Conservation (phyloP, 1,140 invertebrate genomes). For the Hyles euphorbiae region DNA sequence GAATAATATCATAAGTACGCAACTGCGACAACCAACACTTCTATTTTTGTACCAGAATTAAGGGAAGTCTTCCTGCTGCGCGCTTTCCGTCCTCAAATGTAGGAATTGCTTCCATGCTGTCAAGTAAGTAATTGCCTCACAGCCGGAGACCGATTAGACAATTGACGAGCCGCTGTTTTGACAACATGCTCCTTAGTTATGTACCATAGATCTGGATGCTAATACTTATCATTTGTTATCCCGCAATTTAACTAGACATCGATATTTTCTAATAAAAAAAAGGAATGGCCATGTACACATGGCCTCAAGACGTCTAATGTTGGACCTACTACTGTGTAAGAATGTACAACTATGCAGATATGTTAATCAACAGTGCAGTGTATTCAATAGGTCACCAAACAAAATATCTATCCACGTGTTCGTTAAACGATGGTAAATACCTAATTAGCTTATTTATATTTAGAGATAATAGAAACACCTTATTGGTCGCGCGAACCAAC, state of each 20-base stretch:
- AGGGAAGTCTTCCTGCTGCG: conserved; percentile 66
- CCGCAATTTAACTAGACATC: too few species aligned
- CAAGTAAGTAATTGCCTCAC: conserved; percentile 72
- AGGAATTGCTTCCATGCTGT: conserved; percentile 72
- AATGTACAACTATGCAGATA: too few species aligned
- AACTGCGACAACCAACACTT: conserved; percentile 29
- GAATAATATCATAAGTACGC: too few species aligned
- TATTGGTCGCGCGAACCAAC: conserved; percentile 5
- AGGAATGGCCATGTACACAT: too few species aligned
- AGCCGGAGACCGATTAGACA: conserved; percentile 69
- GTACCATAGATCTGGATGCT: neutral
- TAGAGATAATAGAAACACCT: neutral
- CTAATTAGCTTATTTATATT: too few species aligned
- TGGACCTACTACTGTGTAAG: too few species aligned
- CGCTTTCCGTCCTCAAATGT: conserved; percentile 69
- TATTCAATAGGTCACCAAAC: neutral
- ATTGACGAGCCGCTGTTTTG: conserved; percentile 72
- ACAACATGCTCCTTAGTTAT: conserved; percentile 46
- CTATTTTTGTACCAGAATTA: conserved; percentile 63
- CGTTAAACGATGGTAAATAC: neutral
- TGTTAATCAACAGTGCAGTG: too few species aligned
- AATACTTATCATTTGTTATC: too few species aligned
- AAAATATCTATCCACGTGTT: neutral
- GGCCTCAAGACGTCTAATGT: too few species aligned
- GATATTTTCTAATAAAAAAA: too few species aligned